A percentile compares a stretch with the other conserved stretches of the same genome.
Evolutionary conservation across 2,797 vertebrate species (phyloP).

Genomic region (Phoxinus dragarum): DNA sequence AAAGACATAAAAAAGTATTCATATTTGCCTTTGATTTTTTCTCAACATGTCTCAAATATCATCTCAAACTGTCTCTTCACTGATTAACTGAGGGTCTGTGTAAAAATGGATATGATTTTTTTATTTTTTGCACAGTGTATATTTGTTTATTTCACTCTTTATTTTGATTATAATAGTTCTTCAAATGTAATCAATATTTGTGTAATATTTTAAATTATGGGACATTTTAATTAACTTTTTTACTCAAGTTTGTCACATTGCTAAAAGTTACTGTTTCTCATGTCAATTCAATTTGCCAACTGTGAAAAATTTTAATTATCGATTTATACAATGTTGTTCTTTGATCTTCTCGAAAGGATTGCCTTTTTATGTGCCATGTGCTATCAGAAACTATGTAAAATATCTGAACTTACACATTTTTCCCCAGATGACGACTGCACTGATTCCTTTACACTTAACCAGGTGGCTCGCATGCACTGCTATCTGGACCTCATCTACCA

Average conservation of each 20-base stretch:
- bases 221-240: neutral
- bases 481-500: constrained; percentile 97
- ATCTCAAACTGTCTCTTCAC: neutral
- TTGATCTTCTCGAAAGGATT: neutral
- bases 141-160: neutral
- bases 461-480: constrained; percentile 98
- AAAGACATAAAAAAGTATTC: constrained; percentile 58
- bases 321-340: neutral
- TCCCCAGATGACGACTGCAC: constrained; percentile 93
- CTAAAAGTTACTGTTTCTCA: neutral
- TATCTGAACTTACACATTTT: neutral
- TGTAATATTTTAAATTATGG: too few relatives aligned
- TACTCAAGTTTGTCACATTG: neutral
- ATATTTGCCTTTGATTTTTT: neutral
- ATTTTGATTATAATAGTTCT: neutral
- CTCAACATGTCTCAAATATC: neutral
- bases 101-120: neutral
- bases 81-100: neutral
- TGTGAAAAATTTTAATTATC: neutral
- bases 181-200: neutral
- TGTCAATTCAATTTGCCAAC: neutral
- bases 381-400: neutral
- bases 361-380: neutral
- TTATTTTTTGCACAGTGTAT: neutral
- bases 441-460: constrained; percentile 96